These are phyloP conservation scores for Acropora yongei DNA, from an alignment of 64 coral and sea anemone species.

Conservation along the genomic window DNA sequence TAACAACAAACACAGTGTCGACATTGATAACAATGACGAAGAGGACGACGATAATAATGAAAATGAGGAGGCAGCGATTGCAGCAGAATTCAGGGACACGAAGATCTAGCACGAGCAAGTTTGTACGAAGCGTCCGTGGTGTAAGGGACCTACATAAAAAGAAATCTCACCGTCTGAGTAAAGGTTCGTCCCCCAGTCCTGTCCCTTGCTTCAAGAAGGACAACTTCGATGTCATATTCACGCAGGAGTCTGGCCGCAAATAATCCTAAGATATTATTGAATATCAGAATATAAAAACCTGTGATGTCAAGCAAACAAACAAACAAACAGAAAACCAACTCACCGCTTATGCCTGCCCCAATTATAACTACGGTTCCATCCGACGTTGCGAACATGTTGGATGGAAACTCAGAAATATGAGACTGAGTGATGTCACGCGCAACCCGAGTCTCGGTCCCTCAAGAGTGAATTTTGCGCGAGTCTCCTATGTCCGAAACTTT, in stretches of 20 bases:
- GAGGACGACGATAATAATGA: too few relatives aligned
- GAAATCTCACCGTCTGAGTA: constrained; percentile 35
- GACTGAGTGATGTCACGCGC: too few relatives aligned
- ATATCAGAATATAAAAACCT: background rate
- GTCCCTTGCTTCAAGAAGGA: constrained; percentile 69
- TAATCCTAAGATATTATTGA: constrained; percentile 23
- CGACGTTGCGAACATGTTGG: background rate
- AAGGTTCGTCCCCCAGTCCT: constrained; percentile 70
- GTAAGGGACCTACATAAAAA: background rate
- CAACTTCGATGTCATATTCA: constrained; percentile 53
- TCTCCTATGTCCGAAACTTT: too few relatives aligned
- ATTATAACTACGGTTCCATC: constrained; percentile 9
- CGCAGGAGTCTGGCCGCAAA: constrained; percentile 56
- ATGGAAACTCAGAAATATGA: too few relatives aligned
- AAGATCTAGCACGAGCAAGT: too few relatives aligned
- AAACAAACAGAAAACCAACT: background rate
- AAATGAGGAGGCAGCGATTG: too few relatives aligned
- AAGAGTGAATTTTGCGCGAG: too few relatives aligned
- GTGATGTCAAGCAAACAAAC: background rate
- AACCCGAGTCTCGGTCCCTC: too few relatives aligned
- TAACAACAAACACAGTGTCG: too few relatives aligned
- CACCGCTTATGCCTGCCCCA: constrained; percentile 71
- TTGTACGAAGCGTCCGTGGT: too few relatives aligned
- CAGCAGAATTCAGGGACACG: too few relatives aligned
- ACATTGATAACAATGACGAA: too few relatives aligned